Evolutionary conservation across 2,113 vertebrate species (phyloP).

Genomic region (Bostrychus sinensis): DNA sequence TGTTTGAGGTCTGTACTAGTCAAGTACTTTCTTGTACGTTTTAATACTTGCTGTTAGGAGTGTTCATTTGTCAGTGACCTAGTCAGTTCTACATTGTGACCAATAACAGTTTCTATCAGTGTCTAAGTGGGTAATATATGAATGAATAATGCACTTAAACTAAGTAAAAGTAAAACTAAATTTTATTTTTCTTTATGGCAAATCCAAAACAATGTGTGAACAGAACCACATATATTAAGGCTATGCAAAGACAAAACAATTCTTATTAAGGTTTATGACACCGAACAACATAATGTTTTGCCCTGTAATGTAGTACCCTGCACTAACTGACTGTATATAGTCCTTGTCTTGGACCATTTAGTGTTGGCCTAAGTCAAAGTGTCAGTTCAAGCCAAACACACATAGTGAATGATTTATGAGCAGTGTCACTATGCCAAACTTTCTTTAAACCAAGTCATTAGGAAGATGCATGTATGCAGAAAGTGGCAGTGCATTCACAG

Average conservation of each 20-base stretch:
- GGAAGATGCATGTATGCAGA: conserved; percentile 1
- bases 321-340: neutral
- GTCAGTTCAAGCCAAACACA: conserved; percentile 10
- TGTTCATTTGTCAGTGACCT: no score
- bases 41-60: no score
- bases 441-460: conserved; percentile 10
- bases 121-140: no score
- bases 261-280: neutral
- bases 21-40: no score
- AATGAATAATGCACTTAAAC: no score
- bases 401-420: conserved; percentile 2
- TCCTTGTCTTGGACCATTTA: neutral
- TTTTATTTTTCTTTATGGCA: neutral
- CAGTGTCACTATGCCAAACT: neutral
- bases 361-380: neutral
- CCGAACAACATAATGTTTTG: neutral
- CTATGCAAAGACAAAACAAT: neutral
- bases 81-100: no score
- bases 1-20: neutral
- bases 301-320: neutral
- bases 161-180: no score
- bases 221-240: neutral
- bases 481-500: conserved; percentile 8
- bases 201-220: neutral
- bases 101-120: no score